Evolutionary conservation across 2,797 vertebrate species (phyloP).

Genomic region (Micrastur ruficollis): DNA sequence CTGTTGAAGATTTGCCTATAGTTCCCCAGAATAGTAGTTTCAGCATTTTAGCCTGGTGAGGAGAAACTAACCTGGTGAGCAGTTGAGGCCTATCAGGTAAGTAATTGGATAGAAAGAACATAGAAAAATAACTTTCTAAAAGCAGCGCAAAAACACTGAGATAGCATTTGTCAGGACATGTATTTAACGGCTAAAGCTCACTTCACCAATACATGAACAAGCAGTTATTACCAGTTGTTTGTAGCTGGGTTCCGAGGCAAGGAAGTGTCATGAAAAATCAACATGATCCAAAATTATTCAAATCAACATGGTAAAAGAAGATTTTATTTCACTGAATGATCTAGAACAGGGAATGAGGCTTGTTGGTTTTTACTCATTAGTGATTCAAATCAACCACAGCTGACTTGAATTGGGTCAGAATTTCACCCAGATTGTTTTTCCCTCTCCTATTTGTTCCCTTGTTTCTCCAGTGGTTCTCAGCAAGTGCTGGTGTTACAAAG

Average conservation of each 20-base stretch:
- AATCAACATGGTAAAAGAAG: not conserved
- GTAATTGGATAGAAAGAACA: not conserved
- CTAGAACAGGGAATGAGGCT: not conserved
- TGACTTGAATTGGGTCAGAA: not conserved
- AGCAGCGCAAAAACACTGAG: not conserved
- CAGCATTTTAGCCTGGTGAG: not conserved
- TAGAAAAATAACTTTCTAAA: not conserved
- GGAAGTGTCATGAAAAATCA: not conserved
- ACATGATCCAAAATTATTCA: not conserved
- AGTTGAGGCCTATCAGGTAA: not conserved
- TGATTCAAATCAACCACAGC: not conserved
- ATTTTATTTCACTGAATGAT: not conserved
- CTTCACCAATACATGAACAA: rapidly evolving
- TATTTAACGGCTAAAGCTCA: not conserved
- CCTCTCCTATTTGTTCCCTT: not conserved
- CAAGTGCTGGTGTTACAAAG: not conserved
- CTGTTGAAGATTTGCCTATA: not conserved
- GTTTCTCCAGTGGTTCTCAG: not conserved
- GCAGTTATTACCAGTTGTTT: not conserved
- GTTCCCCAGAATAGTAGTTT: not conserved
- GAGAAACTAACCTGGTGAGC: not conserved
- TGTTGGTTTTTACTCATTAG: not conserved
- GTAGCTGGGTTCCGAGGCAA: not conserved
- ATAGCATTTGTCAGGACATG: not conserved
- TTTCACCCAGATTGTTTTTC: not conserved